Evolutionary conservation across 2,113 vertebrate genomes (phyloP).

Genomic region (Myrmecophaga tridactyla): DNA sequence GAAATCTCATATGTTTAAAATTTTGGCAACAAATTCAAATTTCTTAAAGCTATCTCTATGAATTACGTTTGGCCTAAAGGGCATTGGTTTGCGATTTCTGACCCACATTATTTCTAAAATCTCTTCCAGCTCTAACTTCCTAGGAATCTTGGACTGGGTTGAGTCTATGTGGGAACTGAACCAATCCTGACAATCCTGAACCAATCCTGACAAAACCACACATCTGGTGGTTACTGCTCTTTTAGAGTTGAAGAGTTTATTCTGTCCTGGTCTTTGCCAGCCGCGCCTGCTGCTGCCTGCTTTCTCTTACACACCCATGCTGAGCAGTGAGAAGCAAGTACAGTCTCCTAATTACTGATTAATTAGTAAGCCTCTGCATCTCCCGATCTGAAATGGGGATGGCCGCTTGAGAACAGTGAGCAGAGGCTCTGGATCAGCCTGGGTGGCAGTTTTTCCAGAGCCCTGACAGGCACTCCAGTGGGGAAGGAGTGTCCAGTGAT

Average conservation of each 20-base stretch:
- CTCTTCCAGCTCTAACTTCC: not conserved
- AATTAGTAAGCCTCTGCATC: not conserved
- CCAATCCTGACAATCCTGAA: too few species aligned
- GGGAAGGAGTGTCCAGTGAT: not conserved
- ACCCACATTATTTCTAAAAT: not conserved
- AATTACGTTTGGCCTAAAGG: not conserved
- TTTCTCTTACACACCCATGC: too few species aligned
- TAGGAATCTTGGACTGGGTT: not conserved
- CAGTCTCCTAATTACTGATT: not conserved
- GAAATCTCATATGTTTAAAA: not conserved
- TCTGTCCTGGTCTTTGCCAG: not conserved
- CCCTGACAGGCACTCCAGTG: not conserved
- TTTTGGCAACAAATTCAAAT: not conserved
- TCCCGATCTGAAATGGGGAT: not conserved
- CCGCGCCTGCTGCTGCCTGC: not conserved
- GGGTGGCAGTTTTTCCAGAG: not conserved
- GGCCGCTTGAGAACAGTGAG: not conserved
- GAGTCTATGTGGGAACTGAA: not conserved
- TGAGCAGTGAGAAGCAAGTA: accelerated
- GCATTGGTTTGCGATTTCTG: not conserved
- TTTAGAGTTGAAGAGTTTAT: not conserved
- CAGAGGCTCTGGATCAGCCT: not conserved
- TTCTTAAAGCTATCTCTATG: not conserved
- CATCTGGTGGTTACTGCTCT: not conserved
- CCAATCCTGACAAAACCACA: accelerated